These are phyloP conservation scores for Tiliacea citrago DNA, from an alignment of 2,888 invertebrate genomes.

Conservation along the genomic window DNA sequence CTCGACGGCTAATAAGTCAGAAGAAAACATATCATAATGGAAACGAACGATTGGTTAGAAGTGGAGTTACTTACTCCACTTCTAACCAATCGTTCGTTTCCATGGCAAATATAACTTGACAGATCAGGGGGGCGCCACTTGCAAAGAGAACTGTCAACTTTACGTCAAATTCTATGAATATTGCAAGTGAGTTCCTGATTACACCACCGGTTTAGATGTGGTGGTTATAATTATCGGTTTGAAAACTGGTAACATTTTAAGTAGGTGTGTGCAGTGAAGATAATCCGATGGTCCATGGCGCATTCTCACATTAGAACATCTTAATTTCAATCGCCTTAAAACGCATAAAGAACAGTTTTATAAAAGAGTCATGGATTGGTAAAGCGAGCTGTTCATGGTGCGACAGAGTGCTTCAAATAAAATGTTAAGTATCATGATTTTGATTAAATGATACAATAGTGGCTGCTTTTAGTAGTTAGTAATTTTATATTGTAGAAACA, in stretches of 20 bases:
- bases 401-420: constrained; percentile 24
- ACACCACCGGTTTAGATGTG: neutral
- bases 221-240: constrained; percentile 40
- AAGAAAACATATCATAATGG: constrained; percentile 33
- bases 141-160: constrained; percentile 7
- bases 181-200: neutral
- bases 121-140: constrained; percentile 18
- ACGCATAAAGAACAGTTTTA: constrained; percentile 85
- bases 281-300: constrained; percentile 53
- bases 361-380: constrained; percentile 74
- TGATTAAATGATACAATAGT: too few species aligned
- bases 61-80: too few species aligned
- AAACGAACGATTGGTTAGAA: constrained; percentile 45
- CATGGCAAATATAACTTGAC: constrained; percentile 26
- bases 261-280: constrained; percentile 59
- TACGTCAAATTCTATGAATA: constrained; percentile 30
- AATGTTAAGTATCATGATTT: neutral
- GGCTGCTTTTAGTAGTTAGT: too few species aligned
- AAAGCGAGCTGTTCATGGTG: constrained; percentile 70
- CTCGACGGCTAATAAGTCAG: constrained; percentile 30
- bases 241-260: constrained; percentile 52
- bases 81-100: too few species aligned
- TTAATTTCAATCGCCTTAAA: constrained; percentile 88
- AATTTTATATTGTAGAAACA: too few species aligned
- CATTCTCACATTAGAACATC: constrained; percentile 83